These are phyloP conservation scores for Murina feae DNA, from an alignment of 2,113 vertebrate genomes.

Conservation along the genomic window DNA sequence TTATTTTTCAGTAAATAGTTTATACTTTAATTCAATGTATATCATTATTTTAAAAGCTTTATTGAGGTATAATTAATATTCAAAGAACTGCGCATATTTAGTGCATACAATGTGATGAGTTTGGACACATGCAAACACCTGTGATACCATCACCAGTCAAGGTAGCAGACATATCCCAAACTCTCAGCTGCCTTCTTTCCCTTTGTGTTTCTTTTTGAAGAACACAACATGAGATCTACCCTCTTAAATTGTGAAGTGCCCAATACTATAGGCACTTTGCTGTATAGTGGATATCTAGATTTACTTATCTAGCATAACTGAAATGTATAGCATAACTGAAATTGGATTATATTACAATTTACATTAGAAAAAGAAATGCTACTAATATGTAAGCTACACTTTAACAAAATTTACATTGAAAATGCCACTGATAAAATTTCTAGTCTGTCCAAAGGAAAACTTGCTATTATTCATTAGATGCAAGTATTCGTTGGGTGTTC, in stretches of 20 bases:
- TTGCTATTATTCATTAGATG: not conserved
- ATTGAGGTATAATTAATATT: not conserved
- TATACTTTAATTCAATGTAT: not conserved
- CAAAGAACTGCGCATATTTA: not conserved
- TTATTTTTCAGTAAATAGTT: not conserved
- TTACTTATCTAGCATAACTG: not conserved
- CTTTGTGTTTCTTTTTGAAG: not conserved
- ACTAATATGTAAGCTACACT: not conserved
- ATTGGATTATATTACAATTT: not conserved
- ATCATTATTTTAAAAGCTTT: not conserved
- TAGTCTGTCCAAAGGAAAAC: not conserved
- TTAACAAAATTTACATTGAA: conserved; percentile 18
- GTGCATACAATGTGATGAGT: not conserved
- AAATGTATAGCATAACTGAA: not conserved
- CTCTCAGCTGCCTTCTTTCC: not conserved
- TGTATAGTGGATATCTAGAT: not conserved
- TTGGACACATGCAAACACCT: not conserved
- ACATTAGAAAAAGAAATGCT: not conserved
- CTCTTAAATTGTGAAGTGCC: not conserved
- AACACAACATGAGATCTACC: not conserved
- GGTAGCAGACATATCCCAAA: not conserved
- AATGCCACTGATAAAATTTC: not conserved
- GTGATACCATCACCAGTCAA: not conserved
- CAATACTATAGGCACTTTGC: not conserved
- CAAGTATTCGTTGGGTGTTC: not conserved